Evolutionary conservation across 2,797 vertebrate genomes (phyloP).

Genomic region (Cygnus olor): DNA sequence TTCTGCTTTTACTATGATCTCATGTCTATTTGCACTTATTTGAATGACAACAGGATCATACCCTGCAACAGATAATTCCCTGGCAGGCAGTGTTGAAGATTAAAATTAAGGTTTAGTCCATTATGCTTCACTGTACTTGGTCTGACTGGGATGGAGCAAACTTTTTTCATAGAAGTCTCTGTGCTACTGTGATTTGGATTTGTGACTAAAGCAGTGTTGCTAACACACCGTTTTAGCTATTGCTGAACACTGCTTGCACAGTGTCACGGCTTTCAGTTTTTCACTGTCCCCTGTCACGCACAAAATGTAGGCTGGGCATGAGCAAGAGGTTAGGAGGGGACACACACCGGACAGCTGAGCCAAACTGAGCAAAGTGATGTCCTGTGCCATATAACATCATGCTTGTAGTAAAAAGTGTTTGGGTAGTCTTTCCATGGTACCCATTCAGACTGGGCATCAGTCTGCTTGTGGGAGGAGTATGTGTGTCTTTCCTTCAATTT

Average conservation of each 20-base stretch:
- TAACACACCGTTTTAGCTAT: background rate
- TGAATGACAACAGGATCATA: background rate
- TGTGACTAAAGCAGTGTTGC: background rate
- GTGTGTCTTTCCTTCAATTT: background rate
- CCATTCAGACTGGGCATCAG: rapidly evolving
- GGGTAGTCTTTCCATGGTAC: background rate
- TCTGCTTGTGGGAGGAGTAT: background rate
- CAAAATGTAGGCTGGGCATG: background rate
- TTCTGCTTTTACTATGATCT: background rate
- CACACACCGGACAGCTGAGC: background rate
- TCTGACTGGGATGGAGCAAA: background rate
- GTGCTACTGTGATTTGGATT: background rate
- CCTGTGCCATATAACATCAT: background rate
- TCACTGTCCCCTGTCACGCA: background rate
- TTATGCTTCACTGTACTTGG: background rate
- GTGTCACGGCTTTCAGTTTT: background rate
- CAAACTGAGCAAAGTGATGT: background rate
- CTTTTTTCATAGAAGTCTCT: background rate
- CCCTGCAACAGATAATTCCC: background rate
- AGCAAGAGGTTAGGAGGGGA: background rate
- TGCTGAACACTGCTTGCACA: background rate
- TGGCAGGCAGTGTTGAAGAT: background rate
- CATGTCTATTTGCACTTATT: background rate
- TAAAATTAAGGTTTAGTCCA: background rate
- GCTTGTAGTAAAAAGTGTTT: background rate